Conservation (phyloP, 2,113 vertebrate genomes). For the Phainopepla nitens region DNA sequence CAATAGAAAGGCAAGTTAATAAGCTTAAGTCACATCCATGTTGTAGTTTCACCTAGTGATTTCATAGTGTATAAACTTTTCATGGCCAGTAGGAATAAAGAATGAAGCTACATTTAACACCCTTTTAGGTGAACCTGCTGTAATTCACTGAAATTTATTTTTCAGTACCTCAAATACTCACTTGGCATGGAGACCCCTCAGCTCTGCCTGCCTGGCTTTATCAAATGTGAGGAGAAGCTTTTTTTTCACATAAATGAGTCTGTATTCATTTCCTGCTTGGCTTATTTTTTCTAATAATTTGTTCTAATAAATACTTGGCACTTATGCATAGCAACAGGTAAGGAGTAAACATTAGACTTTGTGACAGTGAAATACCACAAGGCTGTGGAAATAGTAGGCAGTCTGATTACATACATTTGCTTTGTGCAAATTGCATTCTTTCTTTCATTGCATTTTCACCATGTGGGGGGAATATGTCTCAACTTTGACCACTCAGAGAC, state of each 20-base stretch:
- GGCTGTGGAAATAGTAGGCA: background rate
- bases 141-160: background rate
- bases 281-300: background rate
- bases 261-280: background rate
- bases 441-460: background rate
- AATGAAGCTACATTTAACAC: background rate
- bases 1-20: background rate
- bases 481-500: background rate
- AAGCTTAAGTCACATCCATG: background rate
- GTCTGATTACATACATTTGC: slow-evolving; percentile 16
- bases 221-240: background rate
- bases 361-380: background rate
- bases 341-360: background rate
- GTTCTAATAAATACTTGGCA: background rate
- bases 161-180: background rate
- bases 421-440: background rate
- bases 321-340: background rate
- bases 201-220: background rate
- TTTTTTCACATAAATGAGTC: background rate
- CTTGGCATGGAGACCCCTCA: background rate
- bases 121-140: background rate
- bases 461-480: background rate
- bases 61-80: background rate
- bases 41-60: background rate
- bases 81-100: background rate